A percentile compares a stretch with the other conserved stretches of the same genome.
Evolutionary conservation across 2,113 vertebrate genomes (phyloP).

Genomic region (Cyanoramphus novaezelandiae): DNA sequence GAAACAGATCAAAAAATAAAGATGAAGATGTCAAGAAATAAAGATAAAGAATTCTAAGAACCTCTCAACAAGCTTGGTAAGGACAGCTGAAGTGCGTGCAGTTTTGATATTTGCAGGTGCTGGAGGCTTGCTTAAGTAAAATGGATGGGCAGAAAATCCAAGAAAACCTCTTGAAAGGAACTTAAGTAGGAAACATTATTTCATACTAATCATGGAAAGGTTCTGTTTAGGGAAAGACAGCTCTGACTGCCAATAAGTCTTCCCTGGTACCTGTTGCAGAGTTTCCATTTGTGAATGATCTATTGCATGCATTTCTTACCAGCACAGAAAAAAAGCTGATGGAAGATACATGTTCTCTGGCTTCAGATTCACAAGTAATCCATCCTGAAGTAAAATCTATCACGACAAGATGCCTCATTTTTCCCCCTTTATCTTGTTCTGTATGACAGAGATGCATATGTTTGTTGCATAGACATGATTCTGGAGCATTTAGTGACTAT

Average conservation of each 20-base stretch:
- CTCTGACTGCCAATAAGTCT: neutral
- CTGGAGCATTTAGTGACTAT: neutral
- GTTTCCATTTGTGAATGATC: neutral
- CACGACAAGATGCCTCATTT: neutral
- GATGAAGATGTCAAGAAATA: neutral
- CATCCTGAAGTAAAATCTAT: neutral
- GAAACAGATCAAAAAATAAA: neutral
- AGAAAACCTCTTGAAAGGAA: neutral
- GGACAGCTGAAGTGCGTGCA: fast-evolving
- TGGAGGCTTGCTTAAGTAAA: neutral
- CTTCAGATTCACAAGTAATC: neutral
- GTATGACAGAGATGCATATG: neutral
- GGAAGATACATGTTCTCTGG: neutral
- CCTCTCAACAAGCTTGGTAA: neutral
- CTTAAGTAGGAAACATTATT: neutral
- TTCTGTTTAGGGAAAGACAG: neutral
- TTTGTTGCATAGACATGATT: neutral
- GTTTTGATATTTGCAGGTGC: neutral
- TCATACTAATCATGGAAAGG: neutral
- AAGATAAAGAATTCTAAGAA: neutral
- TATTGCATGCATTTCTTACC: neutral
- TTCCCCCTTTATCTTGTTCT: neutral
- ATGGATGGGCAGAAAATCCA: neutral
- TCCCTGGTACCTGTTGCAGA: neutral
- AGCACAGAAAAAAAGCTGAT: neutral